Evolutionary conservation across 2,888 invertebrate species (phyloP), one percentile per base, ranked within the genome.

Genomic region (Philopedon plagiatum): DNA sequence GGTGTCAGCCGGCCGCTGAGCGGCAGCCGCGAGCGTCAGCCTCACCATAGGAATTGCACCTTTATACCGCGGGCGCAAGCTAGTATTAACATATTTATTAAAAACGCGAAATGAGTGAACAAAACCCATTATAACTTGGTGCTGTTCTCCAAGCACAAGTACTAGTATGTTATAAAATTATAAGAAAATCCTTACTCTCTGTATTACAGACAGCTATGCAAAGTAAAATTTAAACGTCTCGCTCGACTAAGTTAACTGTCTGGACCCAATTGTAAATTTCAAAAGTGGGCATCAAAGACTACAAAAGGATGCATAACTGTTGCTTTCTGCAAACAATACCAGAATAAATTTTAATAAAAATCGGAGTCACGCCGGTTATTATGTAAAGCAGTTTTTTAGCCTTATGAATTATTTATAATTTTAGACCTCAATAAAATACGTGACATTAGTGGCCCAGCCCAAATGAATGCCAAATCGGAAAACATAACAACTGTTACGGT

Each of bases 351-450:
- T 62, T 49, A 62, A 62, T 62, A 62, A 62, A 49, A 62, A 62
- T 62, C 46, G 13, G 15, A 49, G 49, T 62, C 62, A 62, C 21
- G 62, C 62, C 34, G 49, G 46, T 49, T 49, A 49, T 62, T 62
- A 62, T 60, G 60, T 62, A 62, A 62, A 62, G 34, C 13, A n/a
- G 62, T 26, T 62, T 62, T 61, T 46, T 62, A 21, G 34, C 32
- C 13, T 62, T 49, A 62, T 62, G 49, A 46, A 62, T 62, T 62
- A 62, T 62, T 62, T 49, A 62, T 62, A 62, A 62, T 62, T 61
- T 46, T 41, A 34, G 49, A 49, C 32, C 62, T 21, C 34, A 34
- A 62, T 62, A 46, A 49, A 49, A 46, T 62, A 51, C 51, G 63
- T 63, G 32, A 44, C 26, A 18, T 62, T 60, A 44, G 41, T 44